Evolutionary conservation across 2,113 vertebrate species (phyloP).

Genomic region (Brienomyrus brachyistius): DNA sequence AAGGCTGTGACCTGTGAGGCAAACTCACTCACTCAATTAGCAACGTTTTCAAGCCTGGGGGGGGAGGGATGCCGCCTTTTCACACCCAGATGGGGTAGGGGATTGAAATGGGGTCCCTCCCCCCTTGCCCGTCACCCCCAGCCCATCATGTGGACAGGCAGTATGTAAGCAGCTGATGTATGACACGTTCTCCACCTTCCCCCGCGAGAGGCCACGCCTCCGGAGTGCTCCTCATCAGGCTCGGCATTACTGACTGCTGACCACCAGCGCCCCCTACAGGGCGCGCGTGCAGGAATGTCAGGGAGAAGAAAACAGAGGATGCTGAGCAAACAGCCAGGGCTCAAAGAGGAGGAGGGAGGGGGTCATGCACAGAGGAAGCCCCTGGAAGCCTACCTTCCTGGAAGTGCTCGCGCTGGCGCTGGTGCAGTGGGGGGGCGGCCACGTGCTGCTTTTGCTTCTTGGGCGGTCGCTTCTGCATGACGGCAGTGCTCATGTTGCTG

Average conservation of each 20-base stretch:
- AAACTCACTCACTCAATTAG: neutral
- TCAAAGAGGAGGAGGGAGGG: neutral
- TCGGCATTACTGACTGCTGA: neutral
- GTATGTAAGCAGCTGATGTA: neutral
- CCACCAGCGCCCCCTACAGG: neutral
- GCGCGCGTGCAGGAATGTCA: neutral
- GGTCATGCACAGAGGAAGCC: neutral
- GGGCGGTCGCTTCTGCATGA: constrained; percentile 85
- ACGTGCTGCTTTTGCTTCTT: constrained; percentile 93
- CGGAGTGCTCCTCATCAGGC: neutral
- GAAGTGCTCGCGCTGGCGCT: constrained; percentile 80
- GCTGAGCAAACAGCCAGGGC: neutral
- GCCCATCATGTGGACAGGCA: neutral
- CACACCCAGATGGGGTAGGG: neutral
- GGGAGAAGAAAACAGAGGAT: neutral
- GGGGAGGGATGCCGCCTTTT: neutral
- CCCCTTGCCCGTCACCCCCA: neutral
- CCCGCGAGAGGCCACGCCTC: neutral
- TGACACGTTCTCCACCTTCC: neutral
- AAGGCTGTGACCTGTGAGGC: neutral
- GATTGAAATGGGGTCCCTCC: neutral
- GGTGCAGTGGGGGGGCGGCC: constrained; percentile 68
- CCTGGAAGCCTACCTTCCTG: constrained; percentile 72
- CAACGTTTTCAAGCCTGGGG: neutral
- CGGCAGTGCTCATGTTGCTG: constrained; percentile 89